A percentile compares a stretch with the other conserved stretches of the same genome.
Conservation (phyloP, 2,888 invertebrate genomes). For the Acrobasis repandana region DNA sequence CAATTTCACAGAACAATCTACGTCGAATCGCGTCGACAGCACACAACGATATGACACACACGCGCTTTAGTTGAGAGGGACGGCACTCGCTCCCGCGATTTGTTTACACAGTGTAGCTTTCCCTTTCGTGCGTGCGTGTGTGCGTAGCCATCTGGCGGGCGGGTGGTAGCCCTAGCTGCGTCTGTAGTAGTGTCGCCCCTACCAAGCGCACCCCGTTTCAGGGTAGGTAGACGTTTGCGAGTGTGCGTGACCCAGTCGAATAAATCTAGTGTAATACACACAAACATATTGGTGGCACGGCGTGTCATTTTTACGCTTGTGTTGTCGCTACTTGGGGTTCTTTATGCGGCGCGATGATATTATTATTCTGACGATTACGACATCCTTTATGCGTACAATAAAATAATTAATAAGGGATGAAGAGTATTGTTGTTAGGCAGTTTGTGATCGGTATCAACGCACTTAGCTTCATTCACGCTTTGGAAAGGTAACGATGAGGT, state of each 20-base stretch:
- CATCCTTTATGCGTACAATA: constrained; percentile 82
- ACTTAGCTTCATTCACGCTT: constrained; percentile 69
- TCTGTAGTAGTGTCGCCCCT: constrained; percentile 67
- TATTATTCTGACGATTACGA: constrained; percentile 82
- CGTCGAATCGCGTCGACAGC: constrained; percentile 72
- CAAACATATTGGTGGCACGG: constrained; percentile 79
- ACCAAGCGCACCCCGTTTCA: constrained; percentile 67
- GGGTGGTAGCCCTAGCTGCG: constrained; percentile 55
- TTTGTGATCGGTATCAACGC: constrained; percentile 74
- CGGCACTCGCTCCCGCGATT: constrained; percentile 71
- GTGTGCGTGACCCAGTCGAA: constrained; percentile 82
- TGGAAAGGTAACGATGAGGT: constrained; percentile 65
- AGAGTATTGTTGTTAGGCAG: constrained; percentile 74
- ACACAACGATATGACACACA: constrained; percentile 75
- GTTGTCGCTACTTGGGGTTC: constrained; percentile 80
- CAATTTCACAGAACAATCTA: constrained; percentile 83
- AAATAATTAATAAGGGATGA: constrained; percentile 83
- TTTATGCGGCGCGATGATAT: constrained; percentile 80
- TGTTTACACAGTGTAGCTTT: constrained; percentile 82
- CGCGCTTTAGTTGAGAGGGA: constrained; percentile 72
- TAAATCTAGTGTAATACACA: constrained; percentile 80
- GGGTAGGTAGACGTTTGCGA: constrained; percentile 66
- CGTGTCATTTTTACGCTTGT: constrained; percentile 82
- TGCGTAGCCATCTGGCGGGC: constrained; percentile 77
- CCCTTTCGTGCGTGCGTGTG: constrained; percentile 72